Base-by-base conservation (phyloP, 23 tunicate species). In the Halocynthia aurantium region DNA sequence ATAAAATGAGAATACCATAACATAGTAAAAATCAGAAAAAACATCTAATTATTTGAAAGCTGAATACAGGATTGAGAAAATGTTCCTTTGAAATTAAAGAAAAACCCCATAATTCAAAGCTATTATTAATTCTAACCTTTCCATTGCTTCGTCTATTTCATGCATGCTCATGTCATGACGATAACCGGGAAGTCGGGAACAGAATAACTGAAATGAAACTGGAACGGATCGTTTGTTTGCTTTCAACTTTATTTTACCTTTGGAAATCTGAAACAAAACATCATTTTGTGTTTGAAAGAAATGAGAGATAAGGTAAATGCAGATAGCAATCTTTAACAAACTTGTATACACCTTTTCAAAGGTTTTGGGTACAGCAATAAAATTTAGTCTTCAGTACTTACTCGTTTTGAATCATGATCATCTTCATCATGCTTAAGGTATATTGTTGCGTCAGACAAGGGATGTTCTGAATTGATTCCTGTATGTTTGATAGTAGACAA, bases 121-220 rank as follows among this genome's bases (percentile, higher is more conserved):
- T 0, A 31, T 31, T 31, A 31, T 31, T 4, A 31, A 31, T 31
- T 31, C 78, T 8, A 8, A 74, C 78, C 63, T 74, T 15, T 74
- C 78, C 55, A 74, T 74, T 21, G 56, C 56, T 74, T 74, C 78
- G 4, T 51, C 57, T 62, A 74, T 56, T 20, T 51, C 62, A 22
- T 74, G 60, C 10, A 56, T 54, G 22, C 31, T 8, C 78, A 74
- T 51, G 19, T 54, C 60, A 17, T 49, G 55, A 8, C 56, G 50
- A 56, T 74, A 74, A 51, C 78, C 78, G 56, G 78, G 78, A 53
- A 74, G 62, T 8, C 64, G 56, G 31, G 62, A 74, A 74, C 78
- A 74, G 22, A 51, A 74, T 8, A 54, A n/a, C 13, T 74, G 64
- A 19, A 74, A 9, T 15, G 78, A 74, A 12, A 54, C 78, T 8